Percentiles rank a stretch among this genome's conserved stretches.
These are phyloP conservation scores for Menidia beryllina DNA, from an alignment of 2,113 vertebrate genomes.

Conservation along the genomic window DNA sequence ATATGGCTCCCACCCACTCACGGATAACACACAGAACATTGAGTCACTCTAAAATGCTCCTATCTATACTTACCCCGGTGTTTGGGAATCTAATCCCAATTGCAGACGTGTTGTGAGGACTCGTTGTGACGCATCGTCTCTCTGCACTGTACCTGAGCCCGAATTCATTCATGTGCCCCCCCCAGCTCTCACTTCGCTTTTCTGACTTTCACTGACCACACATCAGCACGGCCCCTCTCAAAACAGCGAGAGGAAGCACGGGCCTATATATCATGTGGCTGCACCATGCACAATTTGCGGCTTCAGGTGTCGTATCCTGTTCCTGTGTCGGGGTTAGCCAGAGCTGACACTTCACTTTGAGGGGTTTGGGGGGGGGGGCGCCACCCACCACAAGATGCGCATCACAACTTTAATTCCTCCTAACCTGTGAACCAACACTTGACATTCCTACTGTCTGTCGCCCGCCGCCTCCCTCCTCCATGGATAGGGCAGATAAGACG, in stretches of 20 bases:
- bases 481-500: conserved; percentile 13
- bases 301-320: conserved; percentile 79
- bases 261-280: conserved; percentile 68
- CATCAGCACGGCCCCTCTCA: conserved; percentile 33
- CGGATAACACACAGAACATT: background rate
- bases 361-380: background rate
- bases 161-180: background rate
- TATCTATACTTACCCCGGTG: background rate
- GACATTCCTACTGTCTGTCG: background rate
- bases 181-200: background rate
- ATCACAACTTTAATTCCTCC: conserved; percentile 2
- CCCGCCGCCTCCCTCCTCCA: conserved; percentile 1
- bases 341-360: conserved; percentile 59
- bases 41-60: conserved; percentile 16
- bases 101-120: conserved; percentile 8
- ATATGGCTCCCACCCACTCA: conserved; percentile 45
- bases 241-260: conserved; percentile 62
- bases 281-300: conserved; percentile 66
- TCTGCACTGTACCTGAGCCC: background rate
- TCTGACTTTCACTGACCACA: conserved; percentile 54
- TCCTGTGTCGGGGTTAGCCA: conserved; percentile 62
- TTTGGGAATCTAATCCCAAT: background rate
- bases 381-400: conserved; percentile 7
- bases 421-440: background rate
- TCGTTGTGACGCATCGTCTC: background rate